phyloP scores from a whole-genome alignment of 2,888 invertebrate species.

The Microctonus brassicae region DNA sequence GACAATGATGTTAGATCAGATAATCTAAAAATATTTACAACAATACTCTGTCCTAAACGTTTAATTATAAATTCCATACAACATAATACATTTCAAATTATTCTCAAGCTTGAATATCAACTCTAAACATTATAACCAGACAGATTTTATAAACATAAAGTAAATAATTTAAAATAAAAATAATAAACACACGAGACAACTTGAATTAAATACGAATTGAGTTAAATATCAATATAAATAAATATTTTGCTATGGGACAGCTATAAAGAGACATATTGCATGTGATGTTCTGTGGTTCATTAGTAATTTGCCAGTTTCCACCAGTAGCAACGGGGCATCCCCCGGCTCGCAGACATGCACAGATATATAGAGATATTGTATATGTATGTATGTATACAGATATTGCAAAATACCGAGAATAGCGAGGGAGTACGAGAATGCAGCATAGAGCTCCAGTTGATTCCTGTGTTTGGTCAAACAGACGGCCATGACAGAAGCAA shows the following conservation, averaged over 20 bases:
- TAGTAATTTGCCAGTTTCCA: constrained; percentile 53
- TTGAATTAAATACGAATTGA: background rate
- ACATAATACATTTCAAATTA: too few relatives aligned
- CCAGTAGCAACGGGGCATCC: constrained; percentile 34
- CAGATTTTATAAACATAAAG: too few relatives aligned
- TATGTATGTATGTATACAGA: background rate
- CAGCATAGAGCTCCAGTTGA: constrained; percentile 45
- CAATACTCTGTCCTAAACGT: too few relatives aligned
- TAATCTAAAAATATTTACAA: too few relatives aligned
- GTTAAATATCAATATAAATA: constrained; percentile 18
- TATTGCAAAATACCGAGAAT: constrained; percentile 38
- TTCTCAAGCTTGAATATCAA: too few relatives aligned
- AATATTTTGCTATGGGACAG: constrained; percentile 11
- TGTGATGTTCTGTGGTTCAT: constrained; percentile 52
- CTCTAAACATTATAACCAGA: too few relatives aligned
- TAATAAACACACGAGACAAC: too few relatives aligned
- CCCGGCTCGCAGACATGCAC: constrained; percentile 1
- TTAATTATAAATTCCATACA: too few relatives aligned
- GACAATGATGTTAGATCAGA: too few relatives aligned
- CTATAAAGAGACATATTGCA: constrained; percentile 15
- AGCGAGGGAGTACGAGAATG: constrained; percentile 24
- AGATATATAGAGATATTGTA: background rate
- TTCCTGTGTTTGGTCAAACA: constrained; percentile 60
- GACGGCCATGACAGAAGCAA: constrained; percentile 52
- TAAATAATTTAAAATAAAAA: too few relatives aligned